Percentiles rank a stretch among this genome's conserved stretches.
Evolutionary conservation across 2,888 invertebrate genomes (phyloP).

Genomic region (Clusia tigrina): DNA sequence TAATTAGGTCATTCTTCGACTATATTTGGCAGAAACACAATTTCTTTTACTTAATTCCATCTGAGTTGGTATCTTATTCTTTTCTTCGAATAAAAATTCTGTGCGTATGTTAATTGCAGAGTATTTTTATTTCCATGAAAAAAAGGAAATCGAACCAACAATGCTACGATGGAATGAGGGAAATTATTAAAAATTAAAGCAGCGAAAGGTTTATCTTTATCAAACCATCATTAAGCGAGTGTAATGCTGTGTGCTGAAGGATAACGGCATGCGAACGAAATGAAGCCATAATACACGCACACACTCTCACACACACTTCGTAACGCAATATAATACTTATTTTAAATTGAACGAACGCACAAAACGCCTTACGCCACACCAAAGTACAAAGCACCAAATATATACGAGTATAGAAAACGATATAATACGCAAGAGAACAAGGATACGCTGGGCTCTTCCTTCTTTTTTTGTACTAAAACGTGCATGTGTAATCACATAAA

Average conservation of each 20-base stretch:
- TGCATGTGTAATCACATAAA: not conserved
- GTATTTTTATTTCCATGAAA: too few relatives aligned
- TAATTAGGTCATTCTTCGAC: too few relatives aligned
- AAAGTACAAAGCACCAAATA: constrained; percentile 29
- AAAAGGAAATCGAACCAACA: too few relatives aligned
- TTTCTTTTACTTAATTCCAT: too few relatives aligned
- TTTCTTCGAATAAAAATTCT: too few relatives aligned
- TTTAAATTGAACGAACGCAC: not conserved
- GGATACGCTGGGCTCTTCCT: not conserved
- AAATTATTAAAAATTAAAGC: not conserved
- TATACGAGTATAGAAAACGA: constrained; percentile 4
- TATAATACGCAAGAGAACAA: constrained; percentile 17
- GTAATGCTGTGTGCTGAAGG: constrained; percentile 22
- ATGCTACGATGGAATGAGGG: too few relatives aligned
- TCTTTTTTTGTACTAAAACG: constrained; percentile 32
- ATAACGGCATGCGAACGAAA: constrained; percentile 16
- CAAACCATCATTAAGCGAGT: constrained; percentile 18
- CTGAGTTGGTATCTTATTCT: too few relatives aligned
- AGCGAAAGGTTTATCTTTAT: constrained; percentile 22
- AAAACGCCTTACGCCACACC: constrained; percentile 22
- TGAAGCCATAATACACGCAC: constrained; percentile 5
- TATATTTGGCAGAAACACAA: too few relatives aligned
- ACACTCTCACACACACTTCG: constrained; percentile 7
- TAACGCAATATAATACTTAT: not conserved
- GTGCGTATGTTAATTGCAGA: too few relatives aligned